Evolutionary conservation across 2,797 vertebrate genomes (phyloP).

Genomic region (Premnoplex brunnescens): DNA sequence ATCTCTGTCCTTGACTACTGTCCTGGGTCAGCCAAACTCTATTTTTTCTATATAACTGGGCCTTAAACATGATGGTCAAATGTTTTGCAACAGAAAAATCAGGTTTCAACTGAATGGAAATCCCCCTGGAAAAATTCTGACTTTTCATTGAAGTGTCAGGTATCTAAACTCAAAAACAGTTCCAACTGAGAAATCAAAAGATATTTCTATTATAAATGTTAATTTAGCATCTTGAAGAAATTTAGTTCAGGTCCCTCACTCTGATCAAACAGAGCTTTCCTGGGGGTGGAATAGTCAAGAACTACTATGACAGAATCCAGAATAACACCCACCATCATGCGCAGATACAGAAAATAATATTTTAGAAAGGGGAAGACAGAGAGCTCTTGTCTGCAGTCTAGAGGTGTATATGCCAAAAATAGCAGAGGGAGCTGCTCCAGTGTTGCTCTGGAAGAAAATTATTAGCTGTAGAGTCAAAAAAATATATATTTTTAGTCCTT

Average conservation of each 20-base stretch:
- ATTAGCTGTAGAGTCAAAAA: background rate
- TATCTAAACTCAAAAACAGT: background rate
- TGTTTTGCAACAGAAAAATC: background rate
- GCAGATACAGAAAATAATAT: background rate
- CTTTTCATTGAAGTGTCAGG: background rate
- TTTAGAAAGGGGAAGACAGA: background rate
- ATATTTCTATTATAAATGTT: background rate
- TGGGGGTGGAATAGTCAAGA: background rate
- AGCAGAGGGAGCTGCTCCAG: background rate
- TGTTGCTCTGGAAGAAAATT: background rate
- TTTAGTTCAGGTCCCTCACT: background rate
- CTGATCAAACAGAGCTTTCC: background rate
- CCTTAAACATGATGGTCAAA: background rate
- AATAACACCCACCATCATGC: background rate
- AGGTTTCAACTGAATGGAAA: background rate
- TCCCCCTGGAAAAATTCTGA: background rate
- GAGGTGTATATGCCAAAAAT: background rate
- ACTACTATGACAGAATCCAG: background rate
- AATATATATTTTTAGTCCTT: background rate
- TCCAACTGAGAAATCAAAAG: background rate
- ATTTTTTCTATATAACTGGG: background rate
- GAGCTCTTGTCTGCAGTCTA: background rate
- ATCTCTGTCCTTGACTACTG: background rate
- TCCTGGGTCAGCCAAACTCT: background rate
- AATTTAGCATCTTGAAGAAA: background rate